Percentiles rank a stretch among this genome's conserved stretches.
Evolutionary conservation across 2,888 invertebrate genomes (phyloP).

Genomic region (Eremobia ochroleuca): DNA sequence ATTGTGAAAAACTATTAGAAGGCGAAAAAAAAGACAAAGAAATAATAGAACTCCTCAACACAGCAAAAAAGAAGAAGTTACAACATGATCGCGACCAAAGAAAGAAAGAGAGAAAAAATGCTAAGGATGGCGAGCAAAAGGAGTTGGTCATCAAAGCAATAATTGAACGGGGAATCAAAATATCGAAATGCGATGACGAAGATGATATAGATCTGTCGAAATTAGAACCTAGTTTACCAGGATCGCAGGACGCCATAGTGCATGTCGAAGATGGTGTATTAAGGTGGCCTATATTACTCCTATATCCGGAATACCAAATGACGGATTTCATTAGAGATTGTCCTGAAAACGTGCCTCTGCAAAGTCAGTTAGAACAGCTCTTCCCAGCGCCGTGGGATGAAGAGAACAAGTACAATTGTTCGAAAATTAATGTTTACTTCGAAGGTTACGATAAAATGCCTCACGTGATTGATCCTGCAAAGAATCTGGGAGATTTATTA

Average conservation of each 20-base stretch:
- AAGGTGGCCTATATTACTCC: slow-evolving; percentile 96
- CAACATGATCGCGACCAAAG: slow-evolving; percentile 90
- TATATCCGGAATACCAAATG: slow-evolving; percentile 97
- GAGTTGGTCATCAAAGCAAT: slow-evolving; percentile 84
- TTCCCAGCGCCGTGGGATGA: slow-evolving; percentile 95
- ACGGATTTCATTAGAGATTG: slow-evolving; percentile 97
- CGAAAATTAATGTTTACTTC: slow-evolving; percentile 93
- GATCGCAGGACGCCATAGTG: slow-evolving; percentile 92
- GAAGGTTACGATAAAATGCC: slow-evolving; percentile 93
- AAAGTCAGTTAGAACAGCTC: slow-evolving; percentile 88
- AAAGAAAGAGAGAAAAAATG: slow-evolving; percentile 85
- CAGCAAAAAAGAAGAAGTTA: slow-evolving; percentile 88
- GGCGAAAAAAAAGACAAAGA: slow-evolving; percentile 90
- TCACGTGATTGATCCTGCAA: slow-evolving; percentile 90
- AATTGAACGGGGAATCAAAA: slow-evolving; percentile 87
- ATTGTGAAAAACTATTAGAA: slow-evolving; percentile 93
- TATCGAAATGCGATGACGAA: slow-evolving; percentile 89
- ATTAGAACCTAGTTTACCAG: slow-evolving; percentile 92
- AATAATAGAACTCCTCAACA: slow-evolving; percentile 77
- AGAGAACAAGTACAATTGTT: slow-evolving; percentile 91
- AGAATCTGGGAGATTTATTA: slow-evolving; percentile 92
- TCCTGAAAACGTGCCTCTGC: slow-evolving; percentile 93
- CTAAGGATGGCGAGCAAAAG: slow-evolving; percentile 84
- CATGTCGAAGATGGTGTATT: slow-evolving; percentile 92
- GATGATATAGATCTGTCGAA: slow-evolving; percentile 89